phyloP scores from a whole-genome alignment of 1,140 invertebrate genomes.

The Brachionus paranguensis region DNA sequence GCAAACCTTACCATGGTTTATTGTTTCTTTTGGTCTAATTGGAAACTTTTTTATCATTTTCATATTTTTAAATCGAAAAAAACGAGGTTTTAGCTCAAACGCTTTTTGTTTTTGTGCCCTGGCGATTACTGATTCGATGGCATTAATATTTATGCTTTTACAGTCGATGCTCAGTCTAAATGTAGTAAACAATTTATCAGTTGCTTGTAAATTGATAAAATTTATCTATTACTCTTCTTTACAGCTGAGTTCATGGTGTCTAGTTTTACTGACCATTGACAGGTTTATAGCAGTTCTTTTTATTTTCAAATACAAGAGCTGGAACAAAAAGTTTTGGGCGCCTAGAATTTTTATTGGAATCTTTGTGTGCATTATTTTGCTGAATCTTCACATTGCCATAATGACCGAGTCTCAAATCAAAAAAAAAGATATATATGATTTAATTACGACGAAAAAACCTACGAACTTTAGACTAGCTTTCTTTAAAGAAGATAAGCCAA shows the following conservation, averaged over 20 bases:
- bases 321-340: not conserved
- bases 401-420: not conserved
- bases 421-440: not conserved
- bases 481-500: not conserved
- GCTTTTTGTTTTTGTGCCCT: slow-evolving; percentile 19
- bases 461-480: not conserved
- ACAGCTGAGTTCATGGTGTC: slow-evolving; percentile 8
- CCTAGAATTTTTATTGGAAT: not conserved
- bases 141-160: slow-evolving; percentile 17
- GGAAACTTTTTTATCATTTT: slow-evolving; percentile 8
- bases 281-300: not conserved
- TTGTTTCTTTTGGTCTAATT: not conserved
- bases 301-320: slow-evolving; percentile 17
- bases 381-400: not conserved
- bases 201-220: slow-evolving; percentile 13
- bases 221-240: not conserved
- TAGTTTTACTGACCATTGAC: not conserved
- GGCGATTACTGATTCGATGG: not conserved
- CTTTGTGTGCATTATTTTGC: not conserved
- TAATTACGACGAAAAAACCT: not conserved
- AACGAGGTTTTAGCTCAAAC: not conserved
- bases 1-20: not conserved
- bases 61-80: not conserved
- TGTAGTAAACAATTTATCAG: not conserved
- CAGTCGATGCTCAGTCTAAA: not conserved